Evolutionary conservation across 1,140 invertebrate species (phyloP), one percentile per base, ranked within the genome.

Genomic region (Antheraea mylitta): DNA sequence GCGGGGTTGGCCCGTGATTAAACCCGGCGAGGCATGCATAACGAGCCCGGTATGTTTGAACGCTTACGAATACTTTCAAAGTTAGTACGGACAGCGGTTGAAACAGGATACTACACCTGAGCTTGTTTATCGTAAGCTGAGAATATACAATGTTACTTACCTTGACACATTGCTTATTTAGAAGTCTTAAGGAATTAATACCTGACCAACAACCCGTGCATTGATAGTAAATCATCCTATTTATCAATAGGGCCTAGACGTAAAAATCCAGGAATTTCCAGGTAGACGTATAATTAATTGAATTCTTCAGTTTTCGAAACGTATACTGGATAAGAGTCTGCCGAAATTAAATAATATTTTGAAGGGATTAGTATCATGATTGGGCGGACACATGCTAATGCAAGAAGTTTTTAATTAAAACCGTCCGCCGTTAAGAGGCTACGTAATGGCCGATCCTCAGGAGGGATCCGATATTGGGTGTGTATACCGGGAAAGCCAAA

Each of bases 341-440:
- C 60, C 63, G 74, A 79, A 82, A 89, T 89, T 86, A 86, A 89
- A 89, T 87, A 83, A 85, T 84, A 85, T 87, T 86, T 85, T 81
- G 82, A 80, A 83, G 80, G 82, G 81, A 83, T 88, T 82, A 82
- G 79, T 78, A 80, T 78, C 81, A 82, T 79, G 78, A 86, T 82
- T 79, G 84, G 79, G 69, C 81, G 82, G 79, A 81, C 83, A 87
- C 85, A 89, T 88, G 86, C 81, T 90, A 90, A 89, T 89, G 86
- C 79, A 91, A 90, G 88, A 92, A 92, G 88, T 92, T 92, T 92
- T 92, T 92, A 92, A 92, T 92, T 92, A 92, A 91, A 92, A 89
- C 85, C 85, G 88, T 84, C 81, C 76, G 83, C 76, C 81, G 87
- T 84, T 90, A 92, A 90, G 89, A 90, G 88, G 83, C 86, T 87